Conservation (phyloP, 2,888 invertebrate genomes). For the Tipula unca region DNA sequence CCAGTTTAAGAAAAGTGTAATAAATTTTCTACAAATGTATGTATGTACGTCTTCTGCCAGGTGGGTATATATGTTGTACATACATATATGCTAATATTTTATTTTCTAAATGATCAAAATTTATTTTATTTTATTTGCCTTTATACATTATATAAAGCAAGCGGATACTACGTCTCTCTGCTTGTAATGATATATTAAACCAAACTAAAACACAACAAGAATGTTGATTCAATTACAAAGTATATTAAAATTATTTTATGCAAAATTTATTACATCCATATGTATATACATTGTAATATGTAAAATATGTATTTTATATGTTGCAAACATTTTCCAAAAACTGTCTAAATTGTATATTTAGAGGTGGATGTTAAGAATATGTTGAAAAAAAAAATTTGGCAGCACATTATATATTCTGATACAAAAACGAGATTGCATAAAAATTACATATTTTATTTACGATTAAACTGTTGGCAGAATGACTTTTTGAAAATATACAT, state of each 20-base stretch:
- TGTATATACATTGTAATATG: neutral
- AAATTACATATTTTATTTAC: neutral
- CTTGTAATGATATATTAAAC: neutral
- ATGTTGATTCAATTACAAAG: neutral
- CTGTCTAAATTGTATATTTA: neutral
- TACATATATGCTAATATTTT: neutral
- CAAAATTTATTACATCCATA: neutral
- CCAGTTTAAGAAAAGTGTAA: neutral
- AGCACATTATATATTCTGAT: no score
- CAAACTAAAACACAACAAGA: neutral
- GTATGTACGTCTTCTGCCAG: neutral
- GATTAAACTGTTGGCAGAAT: no score
- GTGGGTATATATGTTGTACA: neutral
- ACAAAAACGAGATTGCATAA: no score
- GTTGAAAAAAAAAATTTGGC: no score
- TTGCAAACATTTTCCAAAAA: neutral
- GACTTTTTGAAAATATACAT: no score
- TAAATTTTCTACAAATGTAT: no score
- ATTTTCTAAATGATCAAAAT: neutral
- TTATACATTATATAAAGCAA: neutral
- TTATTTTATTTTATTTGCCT: neutral
- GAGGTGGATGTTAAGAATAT: no score
- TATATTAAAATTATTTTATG: neutral
- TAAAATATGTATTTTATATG: neutral
- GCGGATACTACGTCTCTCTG: neutral